Evolutionary conservation across 2,888 invertebrate species (phyloP), one percentile per base, ranked within the genome.

Genomic region (Gastracanthus pulcherrimus): DNA sequence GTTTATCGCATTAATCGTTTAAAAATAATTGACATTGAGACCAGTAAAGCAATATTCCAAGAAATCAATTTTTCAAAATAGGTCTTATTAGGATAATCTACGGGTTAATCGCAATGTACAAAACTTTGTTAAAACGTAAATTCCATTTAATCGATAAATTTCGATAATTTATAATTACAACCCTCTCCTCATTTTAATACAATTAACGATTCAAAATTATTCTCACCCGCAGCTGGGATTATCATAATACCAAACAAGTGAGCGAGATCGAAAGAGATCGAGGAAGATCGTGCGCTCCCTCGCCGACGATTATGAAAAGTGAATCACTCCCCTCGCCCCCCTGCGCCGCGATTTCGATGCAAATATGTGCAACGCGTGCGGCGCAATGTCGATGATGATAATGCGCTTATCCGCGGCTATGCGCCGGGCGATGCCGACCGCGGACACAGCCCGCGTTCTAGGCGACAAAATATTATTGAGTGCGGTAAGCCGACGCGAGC

Each of bases 341-440:
- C n/a, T 19, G 13, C 62, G 34, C 19, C 36, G 72, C 66, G 51
- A 77, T 81, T 81, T 60, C 77, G 67, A 81, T 77, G 77, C 76
- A 81, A 81, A 81, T 70, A 34, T 26, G 31, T 16, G 58, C 34
- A n/a, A n/a, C n/a, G 11, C 26, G 62, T 16, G 11, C 11, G 55
- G 88, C 88, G 87, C 86, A 87, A 86, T 66, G 66, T 19, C 38
- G 66, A n/a, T n/a, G 66, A 78, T 64, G 70, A 79, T 72, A 67
- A 71, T 67, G 45, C 72, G 69, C 76, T 76, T 71, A 71, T 67
- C 67, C 76, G 41, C 55, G 55, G 45, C 38, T 36, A 67, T 76
- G 41, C n/a, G 34, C 34, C 31, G 64, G 13, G 16, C 62, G 62
- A 62, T 62, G 31, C 62, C 62, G 36, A 7, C 36, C 36, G 23